These are phyloP conservation scores for Melanotaenia pygmaea DNA, from an alignment of 2,797 vertebrate species.

Conservation along the genomic window DNA sequence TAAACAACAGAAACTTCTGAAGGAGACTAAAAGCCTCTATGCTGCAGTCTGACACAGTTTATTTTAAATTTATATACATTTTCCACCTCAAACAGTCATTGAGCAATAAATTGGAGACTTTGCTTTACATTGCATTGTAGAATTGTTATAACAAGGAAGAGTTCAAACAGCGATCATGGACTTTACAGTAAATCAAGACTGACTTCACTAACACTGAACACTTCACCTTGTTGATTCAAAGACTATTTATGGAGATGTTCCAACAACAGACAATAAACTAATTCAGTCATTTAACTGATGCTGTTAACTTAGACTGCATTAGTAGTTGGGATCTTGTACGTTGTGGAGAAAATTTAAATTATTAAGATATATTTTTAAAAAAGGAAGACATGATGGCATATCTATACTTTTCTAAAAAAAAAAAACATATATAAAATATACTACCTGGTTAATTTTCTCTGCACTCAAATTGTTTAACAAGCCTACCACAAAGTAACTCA, in stretches of 20 bases:
- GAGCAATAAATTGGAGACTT: background rate
- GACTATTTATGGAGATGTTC: background rate
- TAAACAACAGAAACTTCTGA: background rate
- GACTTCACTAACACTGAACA: background rate
- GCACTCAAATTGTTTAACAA: slow-evolving; percentile 13
- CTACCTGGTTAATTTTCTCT: slow-evolving; percentile 10
- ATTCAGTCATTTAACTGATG: background rate
- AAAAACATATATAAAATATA: slow-evolving; percentile 15
- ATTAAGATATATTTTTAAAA: background rate
- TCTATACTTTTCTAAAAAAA: slow-evolving; percentile 1
- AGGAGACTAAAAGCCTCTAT: background rate
- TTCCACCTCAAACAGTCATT: background rate
- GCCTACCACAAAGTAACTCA: slow-evolving; percentile 7
- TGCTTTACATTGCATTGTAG: background rate
- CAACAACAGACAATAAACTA: slow-evolving; percentile 6
- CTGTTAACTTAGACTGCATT: slow-evolving; percentile 20
- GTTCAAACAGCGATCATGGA: background rate
- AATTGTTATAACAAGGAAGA: background rate
- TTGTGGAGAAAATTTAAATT: background rate
- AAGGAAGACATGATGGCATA: background rate
- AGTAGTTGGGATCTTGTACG: slow-evolving; percentile 6
- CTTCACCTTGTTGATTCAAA: background rate
- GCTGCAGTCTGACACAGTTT: background rate
- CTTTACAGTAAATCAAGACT: slow-evolving; percentile 4
- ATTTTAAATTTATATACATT: background rate